Base-by-base conservation (phyloP, 1,140 invertebrate genomes). In the Pinna nobilis region DNA sequence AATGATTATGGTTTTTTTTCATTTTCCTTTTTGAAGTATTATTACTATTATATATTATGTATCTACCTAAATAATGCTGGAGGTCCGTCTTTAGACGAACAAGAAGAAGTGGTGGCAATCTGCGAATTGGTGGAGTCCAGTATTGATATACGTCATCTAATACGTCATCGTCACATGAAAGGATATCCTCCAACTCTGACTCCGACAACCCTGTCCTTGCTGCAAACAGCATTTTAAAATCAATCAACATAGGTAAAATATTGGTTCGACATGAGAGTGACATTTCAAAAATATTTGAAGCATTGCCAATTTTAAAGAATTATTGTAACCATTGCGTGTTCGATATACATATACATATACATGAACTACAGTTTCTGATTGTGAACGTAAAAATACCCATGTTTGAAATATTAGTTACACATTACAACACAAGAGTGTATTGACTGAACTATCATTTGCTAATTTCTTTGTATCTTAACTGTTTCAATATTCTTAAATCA, bases 121-220 rank as follows among this genome's bases (percentile, higher is more conserved):
- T 67, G 47, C 86, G 49, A n/a, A 86, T 75, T 6, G 87, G 85
- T 9, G 86, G 86, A 9, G 83, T 92, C 92, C 82, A 84, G 68
- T 83, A 84, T 55, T 75, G 69, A 74, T 86, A 88, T 1, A 88
- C 85, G 55, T 88, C 86, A 74, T 88, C 85, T 30, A 88, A 73
- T 2, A 88, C 85, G 18, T 82, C 78, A 71, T 88, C 86, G 69
- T 88, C 87, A 78, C 86, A 84, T 13, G 85, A 86, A 28, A 88
- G 39, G 11, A 88, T 65, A 69, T 88, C 86, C 61, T 88, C 87
- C 20, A 88, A 63, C 70, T 88, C 87, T 20, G 70, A 75, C 30
- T 88, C 87, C 13, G 85, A 82, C 28, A 88, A 61, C 9, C 87
- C 87, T 23, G 76, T 53, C 28, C 70, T 76, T 28, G 83, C 85